Percentiles rank a stretch among this genome's conserved stretches.
Conservation (phyloP, 2,888 invertebrate species). For the Apomyelois bistriatella region DNA sequence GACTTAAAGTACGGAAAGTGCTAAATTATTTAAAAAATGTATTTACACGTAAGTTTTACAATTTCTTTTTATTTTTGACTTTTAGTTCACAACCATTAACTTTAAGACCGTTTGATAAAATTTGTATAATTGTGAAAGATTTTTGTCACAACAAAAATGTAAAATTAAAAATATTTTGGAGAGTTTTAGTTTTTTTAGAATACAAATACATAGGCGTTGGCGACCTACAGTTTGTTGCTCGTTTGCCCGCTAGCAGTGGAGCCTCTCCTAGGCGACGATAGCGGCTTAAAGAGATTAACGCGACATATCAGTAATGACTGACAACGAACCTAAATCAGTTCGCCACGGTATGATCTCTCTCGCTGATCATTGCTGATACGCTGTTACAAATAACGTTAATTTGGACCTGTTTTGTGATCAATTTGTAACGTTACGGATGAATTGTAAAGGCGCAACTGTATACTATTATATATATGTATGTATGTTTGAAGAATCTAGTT, state of each 20-base stretch:
- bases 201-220: background rate
- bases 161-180: too few relatives aligned
- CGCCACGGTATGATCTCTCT: slow-evolving; percentile 8
- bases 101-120: too few relatives aligned
- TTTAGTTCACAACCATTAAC: too few relatives aligned
- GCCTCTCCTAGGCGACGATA: slow-evolving; percentile 7
- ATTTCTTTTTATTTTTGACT: too few relatives aligned
- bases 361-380: slow-evolving; percentile 9
- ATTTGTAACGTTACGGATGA: background rate
- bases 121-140: too few relatives aligned
- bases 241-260: background rate
- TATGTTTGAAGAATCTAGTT: too few relatives aligned
- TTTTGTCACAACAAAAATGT: too few relatives aligned
- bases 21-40: too few relatives aligned
- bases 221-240: background rate
- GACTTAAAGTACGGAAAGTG: too few relatives aligned
- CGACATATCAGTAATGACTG: slow-evolving; percentile 13
- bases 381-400: slow-evolving; percentile 3
- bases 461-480: too few relatives aligned
- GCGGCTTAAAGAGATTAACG: slow-evolving; percentile 3
- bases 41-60: too few relatives aligned
- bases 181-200: background rate
- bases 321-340: slow-evolving; percentile 11
- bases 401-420: slow-evolving; percentile 3
- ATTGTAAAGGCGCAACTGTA: background rate